phyloP scores from a whole-genome alignment of 2,113 vertebrate species.

The Pteropus alecto region DNA sequence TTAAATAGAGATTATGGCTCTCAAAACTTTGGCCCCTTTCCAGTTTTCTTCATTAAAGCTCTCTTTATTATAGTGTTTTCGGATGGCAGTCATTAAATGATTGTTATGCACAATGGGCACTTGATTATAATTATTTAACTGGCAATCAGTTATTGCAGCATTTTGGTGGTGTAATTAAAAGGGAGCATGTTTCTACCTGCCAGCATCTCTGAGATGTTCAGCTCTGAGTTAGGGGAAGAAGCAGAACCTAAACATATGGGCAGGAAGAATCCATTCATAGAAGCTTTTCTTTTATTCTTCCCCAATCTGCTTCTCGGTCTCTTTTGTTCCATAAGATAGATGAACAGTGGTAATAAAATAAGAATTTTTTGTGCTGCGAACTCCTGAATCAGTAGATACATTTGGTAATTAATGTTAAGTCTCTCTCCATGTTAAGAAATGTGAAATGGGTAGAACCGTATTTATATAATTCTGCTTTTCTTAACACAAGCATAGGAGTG shows the following conservation, averaged over 20 bases:
- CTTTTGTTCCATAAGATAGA: neutral
- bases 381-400: neutral
- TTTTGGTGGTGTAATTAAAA: constrained; percentile 88
- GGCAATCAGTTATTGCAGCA: constrained; percentile 81
- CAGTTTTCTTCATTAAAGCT: constrained; percentile 85
- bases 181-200: constrained; percentile 88
- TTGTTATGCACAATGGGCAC: constrained; percentile 80
- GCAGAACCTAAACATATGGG: neutral
- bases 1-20: constrained; percentile 81
- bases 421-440: neutral
- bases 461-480: neutral
- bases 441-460: neutral
- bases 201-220: constrained; percentile 78
- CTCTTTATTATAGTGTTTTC: constrained; percentile 79
- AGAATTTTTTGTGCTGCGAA: neutral
- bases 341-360: neutral
- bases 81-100: constrained; percentile 75
- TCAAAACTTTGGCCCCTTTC: constrained; percentile 78
- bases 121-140: constrained; percentile 87
- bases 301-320: neutral
- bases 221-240: constrained; percentile 38
- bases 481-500: neutral
- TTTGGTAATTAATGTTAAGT: neutral
- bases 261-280: constrained; percentile 34
- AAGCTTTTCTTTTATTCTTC: neutral